Evolutionary conservation across 2,113 vertebrate species (phyloP).

Genomic region (Bufo bufo): DNA sequence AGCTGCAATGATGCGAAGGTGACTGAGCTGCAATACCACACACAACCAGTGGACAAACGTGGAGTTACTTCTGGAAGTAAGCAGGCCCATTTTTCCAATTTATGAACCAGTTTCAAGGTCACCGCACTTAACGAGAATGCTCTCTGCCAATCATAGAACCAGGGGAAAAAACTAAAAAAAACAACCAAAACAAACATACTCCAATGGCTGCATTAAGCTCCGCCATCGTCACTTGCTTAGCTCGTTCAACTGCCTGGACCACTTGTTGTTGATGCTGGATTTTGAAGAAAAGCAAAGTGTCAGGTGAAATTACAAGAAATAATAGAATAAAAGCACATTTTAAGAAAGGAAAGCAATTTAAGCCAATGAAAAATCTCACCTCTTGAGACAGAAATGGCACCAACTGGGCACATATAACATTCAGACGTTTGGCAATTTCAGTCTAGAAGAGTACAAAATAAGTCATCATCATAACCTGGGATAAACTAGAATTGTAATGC

Average conservation of each 20-base stretch:
- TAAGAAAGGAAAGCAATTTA: neutral
- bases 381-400: slow-evolving; percentile 95
- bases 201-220: slow-evolving; percentile 74
- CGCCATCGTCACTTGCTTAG: slow-evolving; percentile 78
- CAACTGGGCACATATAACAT: slow-evolving; percentile 92
- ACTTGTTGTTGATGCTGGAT: slow-evolving; percentile 80
- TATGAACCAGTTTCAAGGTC: too few relatives aligned
- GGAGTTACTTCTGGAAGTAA: too few relatives aligned
- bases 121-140: neutral
- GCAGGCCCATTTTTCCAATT: too few relatives aligned
- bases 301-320: too few relatives aligned
- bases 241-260: slow-evolving; percentile 74
- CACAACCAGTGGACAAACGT: too few relatives aligned
- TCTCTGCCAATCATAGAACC: neutral
- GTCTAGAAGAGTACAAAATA: slow-evolving; percentile 72
- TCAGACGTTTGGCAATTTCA: slow-evolving; percentile 90
- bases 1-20: too few relatives aligned
- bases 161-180: neutral
- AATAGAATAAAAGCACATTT: too few relatives aligned
- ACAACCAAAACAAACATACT: slow-evolving; percentile 63
- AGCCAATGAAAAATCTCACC: slow-evolving; percentile 69
- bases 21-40: too few relatives aligned
- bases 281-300: neutral
- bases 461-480: too few relatives aligned
- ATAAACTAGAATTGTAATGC: too few relatives aligned